Conservation (phyloP, 2,888 invertebrate species). For the Sclerodermus sp. region DNA sequence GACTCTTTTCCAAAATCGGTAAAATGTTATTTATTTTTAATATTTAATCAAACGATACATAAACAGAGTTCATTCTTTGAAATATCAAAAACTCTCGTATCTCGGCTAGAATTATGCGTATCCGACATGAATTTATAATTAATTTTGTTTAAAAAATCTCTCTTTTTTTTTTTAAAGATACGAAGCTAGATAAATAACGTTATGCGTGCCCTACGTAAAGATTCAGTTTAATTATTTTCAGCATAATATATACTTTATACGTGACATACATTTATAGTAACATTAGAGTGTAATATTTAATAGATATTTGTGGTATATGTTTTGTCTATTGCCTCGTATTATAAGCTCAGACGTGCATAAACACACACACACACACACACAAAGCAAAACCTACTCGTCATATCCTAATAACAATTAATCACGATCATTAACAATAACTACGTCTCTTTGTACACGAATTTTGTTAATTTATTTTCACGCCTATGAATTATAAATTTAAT, state of each 20-base stretch:
- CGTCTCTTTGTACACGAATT: slow-evolving; percentile 13
- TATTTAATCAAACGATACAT: too few species aligned
- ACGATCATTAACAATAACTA: slow-evolving; percentile 6
- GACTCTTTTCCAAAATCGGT: too few species aligned
- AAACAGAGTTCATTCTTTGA: background rate
- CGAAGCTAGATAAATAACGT: background rate
- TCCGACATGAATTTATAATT: background rate
- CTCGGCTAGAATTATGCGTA: background rate
- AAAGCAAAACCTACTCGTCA: background rate
- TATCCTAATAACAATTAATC: background rate
- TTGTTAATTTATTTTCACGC: slow-evolving; percentile 33
- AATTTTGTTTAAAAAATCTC: background rate
- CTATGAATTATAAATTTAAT: slow-evolving; percentile 23
- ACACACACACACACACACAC: background rate
- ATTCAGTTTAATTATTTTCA: slow-evolving; percentile 22
- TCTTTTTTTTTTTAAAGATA: background rate
- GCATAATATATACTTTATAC: slow-evolving; percentile 37
- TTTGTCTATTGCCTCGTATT: slow-evolving; percentile 33
- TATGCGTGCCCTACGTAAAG: slow-evolving; percentile 1
- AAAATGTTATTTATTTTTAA: too few species aligned
- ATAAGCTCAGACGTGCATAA: slow-evolving; percentile 3
- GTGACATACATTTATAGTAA: slow-evolving; percentile 38
- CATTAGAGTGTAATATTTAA: slow-evolving; percentile 42
- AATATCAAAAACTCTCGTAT: background rate
- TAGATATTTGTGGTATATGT: slow-evolving; percentile 40